A percentile compares a stretch with the other conserved stretches of the same genome.
Conservation (phyloP, 1,140 invertebrate species). For the Conus ventricosus region DNA sequence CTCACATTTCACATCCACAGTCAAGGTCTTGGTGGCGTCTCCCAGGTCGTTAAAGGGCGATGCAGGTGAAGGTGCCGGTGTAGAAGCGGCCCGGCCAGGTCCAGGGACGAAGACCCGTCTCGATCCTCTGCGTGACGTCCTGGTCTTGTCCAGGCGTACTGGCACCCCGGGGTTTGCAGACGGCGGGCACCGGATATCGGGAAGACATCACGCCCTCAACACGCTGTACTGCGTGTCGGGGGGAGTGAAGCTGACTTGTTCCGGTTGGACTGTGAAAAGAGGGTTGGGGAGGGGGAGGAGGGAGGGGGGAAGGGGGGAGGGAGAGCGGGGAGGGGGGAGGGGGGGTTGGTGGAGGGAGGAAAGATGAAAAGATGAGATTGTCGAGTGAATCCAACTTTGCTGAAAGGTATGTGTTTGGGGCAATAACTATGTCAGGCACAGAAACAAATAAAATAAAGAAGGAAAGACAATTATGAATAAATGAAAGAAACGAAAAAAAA, state of each 20-base stretch:
- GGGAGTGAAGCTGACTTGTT: neutral
- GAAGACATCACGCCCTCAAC: slow-evolving; percentile 8
- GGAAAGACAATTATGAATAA: too few relatives aligned
- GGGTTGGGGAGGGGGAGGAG: too few relatives aligned
- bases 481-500: neutral
- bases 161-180: slow-evolving; percentile 27
- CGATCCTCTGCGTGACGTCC: neutral
- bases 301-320: too few relatives aligned
- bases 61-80: slow-evolving; percentile 11
- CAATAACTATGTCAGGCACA: too few relatives aligned
- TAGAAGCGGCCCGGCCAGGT: neutral
- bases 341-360: too few relatives aligned
- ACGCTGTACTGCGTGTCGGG: neutral
- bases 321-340: too few relatives aligned
- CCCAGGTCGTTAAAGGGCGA: slow-evolving; percentile 3
- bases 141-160: slow-evolving; percentile 28
- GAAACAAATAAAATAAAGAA: too few relatives aligned
- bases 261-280: slow-evolving; percentile 17
- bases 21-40: neutral
- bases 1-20: slow-evolving; percentile 5
- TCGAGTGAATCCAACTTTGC: neutral
- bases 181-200: slow-evolving; percentile 24
- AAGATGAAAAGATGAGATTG: too few relatives aligned
- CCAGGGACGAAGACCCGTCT: slow-evolving; percentile 2
- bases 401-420: too few relatives aligned